These are phyloP conservation scores for Erebia epiphron DNA, from an alignment of 2,888 invertebrate species.

Conservation along the genomic window DNA sequence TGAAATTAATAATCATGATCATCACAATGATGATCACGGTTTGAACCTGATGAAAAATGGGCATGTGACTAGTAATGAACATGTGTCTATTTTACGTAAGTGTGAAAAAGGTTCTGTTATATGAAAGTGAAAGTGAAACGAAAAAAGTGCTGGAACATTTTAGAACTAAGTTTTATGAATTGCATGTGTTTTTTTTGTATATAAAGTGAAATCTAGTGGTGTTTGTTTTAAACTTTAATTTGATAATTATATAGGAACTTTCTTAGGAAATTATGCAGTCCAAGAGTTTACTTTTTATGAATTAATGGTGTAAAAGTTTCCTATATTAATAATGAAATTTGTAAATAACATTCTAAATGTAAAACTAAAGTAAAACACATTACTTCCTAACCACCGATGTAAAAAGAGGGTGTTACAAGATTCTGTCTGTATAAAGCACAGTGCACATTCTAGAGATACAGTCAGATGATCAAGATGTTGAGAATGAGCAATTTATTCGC, in stretches of 20 bases:
- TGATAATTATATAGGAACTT: background rate
- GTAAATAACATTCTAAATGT: too few relatives aligned
- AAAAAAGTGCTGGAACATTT: conserved; percentile 17
- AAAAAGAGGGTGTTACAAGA: too few relatives aligned
- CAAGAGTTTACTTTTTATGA: conserved; percentile 2
- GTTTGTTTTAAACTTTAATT: background rate
- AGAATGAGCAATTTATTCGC: too few relatives aligned
- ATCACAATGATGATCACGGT: conserved; percentile 1
- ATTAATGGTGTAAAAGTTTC: conserved; percentile 23
- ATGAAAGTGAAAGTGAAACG: conserved; percentile 1
- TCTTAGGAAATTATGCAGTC: background rate
- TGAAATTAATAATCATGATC: background rate
- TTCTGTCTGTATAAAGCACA: too few relatives aligned
- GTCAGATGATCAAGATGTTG: too few relatives aligned
- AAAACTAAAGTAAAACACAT: too few relatives aligned
- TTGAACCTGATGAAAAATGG: conserved; percentile 41
- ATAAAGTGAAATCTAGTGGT: conserved; percentile 17
- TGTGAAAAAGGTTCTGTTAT: conserved; percentile 10
- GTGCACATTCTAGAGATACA: too few relatives aligned
- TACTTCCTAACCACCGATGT: too few relatives aligned
- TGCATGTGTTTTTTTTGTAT: conserved; percentile 19
- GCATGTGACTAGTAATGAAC: conserved; percentile 24
- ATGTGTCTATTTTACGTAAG: conserved; percentile 22
- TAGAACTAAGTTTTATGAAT: background rate
- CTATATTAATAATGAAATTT: too few relatives aligned